Evolutionary conservation across 2,888 invertebrate species (phyloP), one percentile per base, ranked within the genome.

Genomic region (Sarcophaga variegata): DNA sequence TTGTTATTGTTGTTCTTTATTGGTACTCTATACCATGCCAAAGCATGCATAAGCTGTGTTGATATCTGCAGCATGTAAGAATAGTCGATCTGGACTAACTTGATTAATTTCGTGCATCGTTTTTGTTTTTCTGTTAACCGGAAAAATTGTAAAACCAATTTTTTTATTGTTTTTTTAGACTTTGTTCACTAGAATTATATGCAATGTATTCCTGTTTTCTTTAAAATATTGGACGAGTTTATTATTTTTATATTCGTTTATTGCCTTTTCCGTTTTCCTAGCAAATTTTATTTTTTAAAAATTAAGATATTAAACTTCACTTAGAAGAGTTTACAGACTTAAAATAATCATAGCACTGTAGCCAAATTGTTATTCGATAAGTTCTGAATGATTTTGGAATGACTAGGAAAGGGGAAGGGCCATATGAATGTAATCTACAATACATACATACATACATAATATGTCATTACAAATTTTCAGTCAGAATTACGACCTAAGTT

Each of bases 111-210:
- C 10, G 37, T 37, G 37, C 10, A 2, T 37, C 37, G 10, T 10
- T 37, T 8, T 37, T 82, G 47, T 66, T 72, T 80, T 81, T 79
- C 69, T 84, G 76, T 69, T 87, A 81, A 84, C 81, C 84, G 81
- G 87, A 87, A 87, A 87, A 81, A 84, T 20, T 82, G 81, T 87
- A 76, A 87, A 87, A 84, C 71, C 81, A 84, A 87, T 84, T 79
- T 87, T 86, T 84, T 67, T 76, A 80, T 22, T 79, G 17, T 66
- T 83, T 80, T 76, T 76, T 80, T 80, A 75, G 70, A 80, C 80
- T 80, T 76, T 80, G 59, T 83, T 83, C n/a, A 20, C 60, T 76
- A 37, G 71, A 85, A 85, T 85, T 72, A 70, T 49, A 49, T 27
- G 49, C 62, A 78, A 72, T 78, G 72, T 71, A 66, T 76, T 66